These are phyloP conservation scores for Calameuta filiformis DNA, from an alignment of 2,888 invertebrate species.

Conservation along the genomic window DNA sequence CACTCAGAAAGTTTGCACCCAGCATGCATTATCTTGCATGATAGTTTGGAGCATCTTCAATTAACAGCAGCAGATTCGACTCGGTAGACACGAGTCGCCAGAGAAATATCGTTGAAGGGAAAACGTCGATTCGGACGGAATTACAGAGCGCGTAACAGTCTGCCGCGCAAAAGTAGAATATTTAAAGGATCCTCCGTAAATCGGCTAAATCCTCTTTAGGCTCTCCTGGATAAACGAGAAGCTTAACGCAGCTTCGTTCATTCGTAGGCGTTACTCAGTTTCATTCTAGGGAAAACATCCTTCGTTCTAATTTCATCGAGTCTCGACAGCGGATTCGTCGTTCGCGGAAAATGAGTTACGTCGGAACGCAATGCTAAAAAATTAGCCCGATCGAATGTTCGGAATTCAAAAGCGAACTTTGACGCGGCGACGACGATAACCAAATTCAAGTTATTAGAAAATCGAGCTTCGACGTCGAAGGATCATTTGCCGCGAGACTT, in stretches of 20 bases:
- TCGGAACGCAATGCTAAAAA: background rate
- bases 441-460: background rate
- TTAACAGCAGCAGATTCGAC: background rate
- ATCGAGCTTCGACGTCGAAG: background rate
- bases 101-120: background rate
- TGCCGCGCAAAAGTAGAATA: background rate
- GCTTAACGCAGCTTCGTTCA: background rate
- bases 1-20: background rate
- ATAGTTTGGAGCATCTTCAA: background rate
- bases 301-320: background rate
- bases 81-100: too few species aligned
- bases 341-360: background rate
- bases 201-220: background rate
- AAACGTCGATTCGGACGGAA: background rate
- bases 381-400: background rate
- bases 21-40: background rate
- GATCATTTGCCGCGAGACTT: background rate
- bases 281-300: background rate
- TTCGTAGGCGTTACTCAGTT: background rate
- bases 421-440: background rate
- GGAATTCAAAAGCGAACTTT: background rate
- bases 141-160: background rate
- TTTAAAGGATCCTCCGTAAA: background rate
- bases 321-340: background rate
- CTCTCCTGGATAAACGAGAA: too few species aligned